Evolutionary conservation across 1,140 invertebrate species (phyloP).

Genomic region (Drosophila willistoni): DNA sequence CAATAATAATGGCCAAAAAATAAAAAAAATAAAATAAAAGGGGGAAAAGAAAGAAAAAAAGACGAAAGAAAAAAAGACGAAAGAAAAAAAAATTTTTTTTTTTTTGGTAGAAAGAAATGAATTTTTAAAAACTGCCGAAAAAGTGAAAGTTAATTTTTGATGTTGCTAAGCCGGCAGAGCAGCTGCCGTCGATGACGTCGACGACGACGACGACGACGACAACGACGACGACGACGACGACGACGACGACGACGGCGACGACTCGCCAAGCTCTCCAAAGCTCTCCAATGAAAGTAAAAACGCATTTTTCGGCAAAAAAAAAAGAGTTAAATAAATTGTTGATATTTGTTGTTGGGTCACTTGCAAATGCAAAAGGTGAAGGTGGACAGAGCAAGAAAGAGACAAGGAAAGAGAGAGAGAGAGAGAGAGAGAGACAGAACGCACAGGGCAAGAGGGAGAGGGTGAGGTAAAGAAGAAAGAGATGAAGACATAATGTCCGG

Average conservation of each 20-base stretch:
- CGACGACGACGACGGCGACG: neutral
- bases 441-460: too few species aligned
- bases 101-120: constrained; percentile 70
- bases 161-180: constrained; percentile 70
- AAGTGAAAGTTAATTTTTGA: constrained; percentile 82
- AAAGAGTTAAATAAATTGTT: constrained; percentile 51
- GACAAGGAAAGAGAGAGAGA: neutral
- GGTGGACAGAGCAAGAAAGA: neutral
- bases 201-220: constrained; percentile 19
- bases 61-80: constrained; percentile 48
- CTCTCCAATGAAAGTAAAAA: constrained; percentile 79
- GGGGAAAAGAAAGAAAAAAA: constrained; percentile 41
- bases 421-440: neutral
- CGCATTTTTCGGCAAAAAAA: constrained; percentile 69
- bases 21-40: constrained; percentile 40
- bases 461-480: too few species aligned
- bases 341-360: constrained; percentile 55
- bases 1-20: constrained; percentile 31
- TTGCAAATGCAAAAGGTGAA: constrained; percentile 1
- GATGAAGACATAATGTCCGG: neutral
- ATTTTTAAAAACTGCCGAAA: constrained; percentile 82
- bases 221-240: neutral
- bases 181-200: constrained; percentile 28
- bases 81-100: constrained; percentile 30
- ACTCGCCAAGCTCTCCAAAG: constrained; percentile 18